Evolutionary conservation across 2,113 vertebrate genomes (phyloP).

Genomic region (Anhinga rufa): DNA sequence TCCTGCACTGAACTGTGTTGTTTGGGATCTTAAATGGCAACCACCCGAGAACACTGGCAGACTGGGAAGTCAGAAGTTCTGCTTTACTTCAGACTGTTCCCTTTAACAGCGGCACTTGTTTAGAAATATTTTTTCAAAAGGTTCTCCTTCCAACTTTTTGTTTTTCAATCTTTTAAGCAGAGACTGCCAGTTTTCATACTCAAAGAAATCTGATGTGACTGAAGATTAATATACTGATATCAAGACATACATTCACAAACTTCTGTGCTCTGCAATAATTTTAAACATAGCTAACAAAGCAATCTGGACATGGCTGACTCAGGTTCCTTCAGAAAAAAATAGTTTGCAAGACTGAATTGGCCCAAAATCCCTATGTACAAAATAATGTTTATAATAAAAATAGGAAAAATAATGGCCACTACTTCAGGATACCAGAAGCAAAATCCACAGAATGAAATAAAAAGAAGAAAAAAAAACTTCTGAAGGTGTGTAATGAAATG

Average conservation of each 20-base stretch:
- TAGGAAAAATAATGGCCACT: not conserved
- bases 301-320: not conserved
- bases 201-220: not conserved
- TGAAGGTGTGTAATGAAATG: not conserved
- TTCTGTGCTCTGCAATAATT: not conserved
- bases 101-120: not conserved
- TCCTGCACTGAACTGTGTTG: not conserved
- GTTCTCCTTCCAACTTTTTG: not conserved
- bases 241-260: not conserved
- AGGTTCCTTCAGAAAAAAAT: not conserved
- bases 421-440: not conserved
- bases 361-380: not conserved
- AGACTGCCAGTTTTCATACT: not conserved
- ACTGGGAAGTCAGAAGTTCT: not conserved
- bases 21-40: not conserved
- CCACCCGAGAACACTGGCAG: not conserved
- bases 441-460: not conserved
- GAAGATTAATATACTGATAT: not conserved
- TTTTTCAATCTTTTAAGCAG: not conserved
- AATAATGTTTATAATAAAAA: not conserved
- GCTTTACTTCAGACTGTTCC: not conserved
- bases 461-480: not conserved
- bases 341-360: not conserved
- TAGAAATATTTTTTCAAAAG: not conserved
- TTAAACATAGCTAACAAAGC: not conserved